Base-by-base conservation (phyloP, 2,888 invertebrate genomes). In the Tetranychus truncatus region DNA sequence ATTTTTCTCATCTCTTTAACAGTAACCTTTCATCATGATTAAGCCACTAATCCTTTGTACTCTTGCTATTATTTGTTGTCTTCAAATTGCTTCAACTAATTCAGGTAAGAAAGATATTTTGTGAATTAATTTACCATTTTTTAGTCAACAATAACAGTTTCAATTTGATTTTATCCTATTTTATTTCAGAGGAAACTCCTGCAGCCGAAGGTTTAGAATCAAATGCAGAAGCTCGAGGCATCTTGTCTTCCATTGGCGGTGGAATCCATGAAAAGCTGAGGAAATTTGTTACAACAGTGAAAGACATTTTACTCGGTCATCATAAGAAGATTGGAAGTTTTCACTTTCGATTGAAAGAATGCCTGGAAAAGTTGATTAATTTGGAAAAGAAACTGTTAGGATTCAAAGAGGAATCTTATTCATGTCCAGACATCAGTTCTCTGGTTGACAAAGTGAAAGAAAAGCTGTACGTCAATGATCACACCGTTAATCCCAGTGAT, bases 371-470 rank as follows among this genome's bases (percentile, higher is more conserved):
- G 21, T 20, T 69, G 6, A 69, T 69, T 21, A 6, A n/a, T 69
- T 11, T 69, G 69, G 69, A 69, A 21, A 69, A 69, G 20, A 69
- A 24, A 21, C 1, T 69, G 21, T 24, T 20, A 11, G 69, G 69
- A 20, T 24, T 69, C 11, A 69, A 69, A 21, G 69, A 21, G 5
- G 69, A 69, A 21, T 24, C 20, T 11, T 11, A 18, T 24, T 69
- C 69, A 9, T 69, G 69, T 24, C 69, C 69, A 69, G 69, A 69
- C 20, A 24, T 24, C 20, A 24, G 21, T 20, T 18, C 21, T 1
- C 11, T 69, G 21, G 20, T 24, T 69, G 69, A 69, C 7, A 69
- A 69, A 69, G 69, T 69, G 20, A 69, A 69, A 21, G 69, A 69
- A 24, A 69, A 69, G 4, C 7, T 55, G 2, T 55, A 55, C 55